These are phyloP conservation scores for Cyanoderma ruficeps DNA, from an alignment of 2,113 vertebrate species.

Conservation along the genomic window DNA sequence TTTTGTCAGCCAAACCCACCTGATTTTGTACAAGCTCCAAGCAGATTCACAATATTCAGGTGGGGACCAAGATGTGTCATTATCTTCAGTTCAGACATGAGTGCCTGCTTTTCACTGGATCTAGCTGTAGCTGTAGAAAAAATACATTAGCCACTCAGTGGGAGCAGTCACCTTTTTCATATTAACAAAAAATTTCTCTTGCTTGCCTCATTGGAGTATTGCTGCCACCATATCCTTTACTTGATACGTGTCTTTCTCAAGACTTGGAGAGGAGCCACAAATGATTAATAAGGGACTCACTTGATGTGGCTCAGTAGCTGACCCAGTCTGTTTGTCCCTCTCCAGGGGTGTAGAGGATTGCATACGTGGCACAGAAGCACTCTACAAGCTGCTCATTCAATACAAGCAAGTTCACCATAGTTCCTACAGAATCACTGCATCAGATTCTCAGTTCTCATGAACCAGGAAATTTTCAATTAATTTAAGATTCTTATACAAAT, in stretches of 20 bases:
- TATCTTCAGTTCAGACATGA: slow-evolving; percentile 99
- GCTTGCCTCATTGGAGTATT: not conserved
- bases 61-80: slow-evolving; percentile 98
- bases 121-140: slow-evolving; percentile 88
- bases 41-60: slow-evolving; percentile 95
- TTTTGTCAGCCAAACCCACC: slow-evolving; percentile 73
- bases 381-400: not conserved
- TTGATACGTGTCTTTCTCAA: not conserved
- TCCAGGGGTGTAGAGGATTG: not conserved
- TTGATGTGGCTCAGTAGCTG: not conserved
- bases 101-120: slow-evolving; percentile 97
- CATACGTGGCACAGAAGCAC: not conserved
- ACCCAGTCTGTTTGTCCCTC: not conserved
- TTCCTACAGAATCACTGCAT: not conserved
- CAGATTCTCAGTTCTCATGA: not conserved
- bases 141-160: not conserved
- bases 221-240: not conserved
- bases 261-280: not conserved
- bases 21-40: slow-evolving; percentile 98
- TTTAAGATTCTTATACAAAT: not conserved
- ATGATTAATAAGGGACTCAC: not conserved
- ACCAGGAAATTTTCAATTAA: not conserved
- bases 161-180: not conserved
- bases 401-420: not conserved
- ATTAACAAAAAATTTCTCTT: not conserved